Evolutionary conservation across 2,113 vertebrate species (phyloP), one percentile per base, ranked within the genome.

Genomic region (Fregetta grallaria): DNA sequence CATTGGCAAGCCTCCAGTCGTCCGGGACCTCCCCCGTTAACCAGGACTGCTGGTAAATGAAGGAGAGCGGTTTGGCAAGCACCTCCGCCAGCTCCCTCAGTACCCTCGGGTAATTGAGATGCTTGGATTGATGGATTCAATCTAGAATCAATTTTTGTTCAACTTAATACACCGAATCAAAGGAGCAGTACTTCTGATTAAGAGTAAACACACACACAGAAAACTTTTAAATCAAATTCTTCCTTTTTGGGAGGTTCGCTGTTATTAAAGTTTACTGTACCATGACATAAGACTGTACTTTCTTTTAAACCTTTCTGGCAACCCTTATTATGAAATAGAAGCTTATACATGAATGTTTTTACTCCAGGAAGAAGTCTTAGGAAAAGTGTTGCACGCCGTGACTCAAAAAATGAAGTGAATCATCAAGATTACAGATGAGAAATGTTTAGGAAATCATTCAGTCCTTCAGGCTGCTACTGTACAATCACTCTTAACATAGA

Each of bases 201-300:
- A 97, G 94, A 93, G 62, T 95, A 96, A 97, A 97, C 63, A 86
- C 32, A 36, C 76, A 93, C 20, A 66, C 5, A 92, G 50, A 96
- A 94, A 97, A 96, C 97, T 66, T 97, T 84, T 97, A 97, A 97
- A 97, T 97, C 90, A 95, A 95, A 97, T 96, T 90, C 90, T 95
- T 97, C 56, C 61, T 91, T 95, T 97, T 86, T 71, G 45, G 96
- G 95, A 80, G 50, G 26, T 70, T 93, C 22, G 11, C 30, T 94
- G 68, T 96, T 97, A 94, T 96, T 97, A 97, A 98, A 97, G 88
- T 89, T 92, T 93, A 95, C 79, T 97, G 94, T 97, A 97, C 95
- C 97, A 93, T 98, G 97, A 98, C 98, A 98, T 97, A 97, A 94
- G 65, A 93, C 85, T 92, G 49, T 94, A 91, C 88, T 94, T 96